phyloP scores from a whole-genome alignment of 1,140 invertebrate genomes.

The Zaprionus ghesquierei region DNA sequence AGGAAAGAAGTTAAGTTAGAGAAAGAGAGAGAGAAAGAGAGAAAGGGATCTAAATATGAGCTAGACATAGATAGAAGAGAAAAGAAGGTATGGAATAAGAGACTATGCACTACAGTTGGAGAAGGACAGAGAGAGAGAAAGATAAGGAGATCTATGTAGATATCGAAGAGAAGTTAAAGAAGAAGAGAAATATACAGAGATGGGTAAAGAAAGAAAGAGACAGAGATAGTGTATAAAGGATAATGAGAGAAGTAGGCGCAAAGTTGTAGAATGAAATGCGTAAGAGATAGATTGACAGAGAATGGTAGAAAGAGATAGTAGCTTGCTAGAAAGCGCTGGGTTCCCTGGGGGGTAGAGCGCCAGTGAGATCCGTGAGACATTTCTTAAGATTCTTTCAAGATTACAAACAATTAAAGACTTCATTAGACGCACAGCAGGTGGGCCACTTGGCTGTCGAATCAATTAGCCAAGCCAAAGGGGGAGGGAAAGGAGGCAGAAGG shows the following conservation, averaged over 20 bases:
- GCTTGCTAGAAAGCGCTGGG: neutral
- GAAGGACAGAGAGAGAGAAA: neutral
- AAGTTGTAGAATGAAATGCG: neutral
- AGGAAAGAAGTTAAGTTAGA: too few species aligned
- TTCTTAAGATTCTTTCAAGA: neutral
- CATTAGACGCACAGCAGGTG: constrained; percentile 48
- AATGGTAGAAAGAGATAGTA: neutral
- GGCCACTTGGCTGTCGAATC: constrained; percentile 52
- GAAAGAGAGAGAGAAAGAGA: too few species aligned
- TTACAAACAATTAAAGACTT: constrained; percentile 68
- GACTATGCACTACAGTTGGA: too few species aligned
- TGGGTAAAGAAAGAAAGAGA: neutral
- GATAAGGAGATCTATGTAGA: neutral
- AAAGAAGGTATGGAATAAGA: too few species aligned
- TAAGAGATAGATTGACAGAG: neutral
- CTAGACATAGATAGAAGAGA: too few species aligned
- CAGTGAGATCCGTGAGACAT: neutral
- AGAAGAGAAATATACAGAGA: neutral
- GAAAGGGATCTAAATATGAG: too few species aligned
- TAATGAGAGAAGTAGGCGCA: too few species aligned
- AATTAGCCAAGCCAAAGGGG: neutral
- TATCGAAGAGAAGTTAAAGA: neutral
- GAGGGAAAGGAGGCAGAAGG: neutral
- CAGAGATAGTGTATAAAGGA: neutral
- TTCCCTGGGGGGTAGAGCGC: neutral